Evolutionary conservation across 1,140 invertebrate species (phyloP).

Genomic region (Atta colombica): DNA sequence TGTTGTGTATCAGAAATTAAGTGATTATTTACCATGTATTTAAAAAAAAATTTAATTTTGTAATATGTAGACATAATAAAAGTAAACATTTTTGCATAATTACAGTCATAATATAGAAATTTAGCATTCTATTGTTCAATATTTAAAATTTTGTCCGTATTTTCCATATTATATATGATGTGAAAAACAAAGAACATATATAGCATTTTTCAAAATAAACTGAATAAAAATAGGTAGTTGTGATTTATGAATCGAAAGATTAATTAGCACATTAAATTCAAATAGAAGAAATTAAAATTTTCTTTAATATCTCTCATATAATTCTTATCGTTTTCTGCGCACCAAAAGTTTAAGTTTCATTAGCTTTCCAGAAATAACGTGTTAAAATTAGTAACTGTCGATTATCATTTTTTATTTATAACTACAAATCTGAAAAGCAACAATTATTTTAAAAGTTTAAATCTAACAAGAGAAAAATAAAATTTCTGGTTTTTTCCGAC

Average conservation of each 20-base stretch:
- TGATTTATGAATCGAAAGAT: neutral
- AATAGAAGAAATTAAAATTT: constrained; percentile 64
- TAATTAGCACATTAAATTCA: constrained; percentile 19
- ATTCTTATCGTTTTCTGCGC: constrained; percentile 55
- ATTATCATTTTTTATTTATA: constrained; percentile 48
- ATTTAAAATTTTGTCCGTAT: neutral
- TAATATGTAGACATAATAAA: neutral
- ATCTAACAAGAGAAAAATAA: neutral
- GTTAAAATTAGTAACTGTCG: constrained; percentile 47
- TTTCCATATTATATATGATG: neutral
- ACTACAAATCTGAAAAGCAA: neutral
- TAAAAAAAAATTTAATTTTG: constrained; percentile 2
- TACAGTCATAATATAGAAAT: neutral
- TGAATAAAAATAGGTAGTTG: neutral
- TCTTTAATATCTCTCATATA: constrained; percentile 15
- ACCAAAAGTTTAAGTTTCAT: constrained; percentile 37
- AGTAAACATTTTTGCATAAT: neutral
- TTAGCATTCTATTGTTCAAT: neutral
- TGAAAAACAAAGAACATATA: neutral
- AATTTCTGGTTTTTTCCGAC: neutral
- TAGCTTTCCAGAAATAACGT: constrained; percentile 61
- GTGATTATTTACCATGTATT: neutral
- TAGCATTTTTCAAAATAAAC: neutral
- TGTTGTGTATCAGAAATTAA: neutral
- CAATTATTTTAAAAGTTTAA: neutral